Conservation (phyloP, 2,113 vertebrate genomes). For the Electrona antarctica region DNA sequence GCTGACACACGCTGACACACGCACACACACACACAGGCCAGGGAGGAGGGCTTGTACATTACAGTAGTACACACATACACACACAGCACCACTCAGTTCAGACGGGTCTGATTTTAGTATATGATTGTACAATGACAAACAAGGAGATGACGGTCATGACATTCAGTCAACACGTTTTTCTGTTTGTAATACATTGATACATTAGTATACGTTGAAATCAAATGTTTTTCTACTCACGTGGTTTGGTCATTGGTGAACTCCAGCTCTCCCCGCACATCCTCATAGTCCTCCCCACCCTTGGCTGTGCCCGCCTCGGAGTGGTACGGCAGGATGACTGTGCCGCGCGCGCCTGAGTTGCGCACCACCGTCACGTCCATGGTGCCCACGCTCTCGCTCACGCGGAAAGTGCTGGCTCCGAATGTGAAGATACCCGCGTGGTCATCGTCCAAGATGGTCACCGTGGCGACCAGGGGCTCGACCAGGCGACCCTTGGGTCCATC, state of each 20-base stretch:
- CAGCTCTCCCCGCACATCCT: conserved; percentile 88
- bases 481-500: conserved; percentile 84
- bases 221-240: conserved; percentile 79
- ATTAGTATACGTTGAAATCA: too few species aligned
- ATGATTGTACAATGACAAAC: too few species aligned
- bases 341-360: conserved; percentile 90
- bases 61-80: too few species aligned
- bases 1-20: too few species aligned
- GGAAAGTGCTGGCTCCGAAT: conserved; percentile 85
- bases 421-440: conserved; percentile 98
- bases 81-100: too few species aligned
- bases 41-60: too few species aligned
- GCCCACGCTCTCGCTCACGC: conserved; percentile 93
- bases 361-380: conserved; percentile 91
- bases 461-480: conserved; percentile 87
- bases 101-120: too few species aligned
- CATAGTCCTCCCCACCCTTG: conserved; percentile 87
- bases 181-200: too few species aligned
- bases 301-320: conserved; percentile 88
- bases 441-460: conserved; percentile 95
- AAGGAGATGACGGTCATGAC: too few species aligned
- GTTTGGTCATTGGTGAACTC: conserved; percentile 95
- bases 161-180: too few species aligned
- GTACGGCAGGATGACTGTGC: conserved; percentile 92
- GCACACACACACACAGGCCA: too few species aligned